These are phyloP conservation scores for Drosophila trichaetosa DNA, from an alignment of 2,888 invertebrate genomes.

Conservation along the genomic window DNA sequence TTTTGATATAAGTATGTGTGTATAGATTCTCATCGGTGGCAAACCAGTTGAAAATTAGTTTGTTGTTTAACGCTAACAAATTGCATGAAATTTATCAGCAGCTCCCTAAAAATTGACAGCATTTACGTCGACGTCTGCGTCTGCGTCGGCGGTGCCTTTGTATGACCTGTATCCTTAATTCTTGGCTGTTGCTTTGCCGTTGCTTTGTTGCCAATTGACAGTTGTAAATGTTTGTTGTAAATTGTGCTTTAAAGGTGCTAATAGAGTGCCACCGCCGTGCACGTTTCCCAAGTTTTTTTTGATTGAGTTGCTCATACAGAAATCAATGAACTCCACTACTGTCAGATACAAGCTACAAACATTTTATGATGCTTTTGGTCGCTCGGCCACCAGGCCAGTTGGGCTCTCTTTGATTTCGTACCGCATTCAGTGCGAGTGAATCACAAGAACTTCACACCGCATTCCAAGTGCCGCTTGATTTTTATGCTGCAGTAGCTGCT, in stretches of 20 bases:
- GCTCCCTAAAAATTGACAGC: conserved; percentile 48
- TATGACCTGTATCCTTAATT: conserved; percentile 75
- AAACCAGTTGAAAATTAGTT: conserved; percentile 67
- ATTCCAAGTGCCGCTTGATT: conserved; percentile 26
- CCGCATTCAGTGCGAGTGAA: conserved; percentile 66
- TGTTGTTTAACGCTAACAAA: conserved; percentile 75
- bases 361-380: conserved; percentile 73
- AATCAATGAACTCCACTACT: conserved; percentile 75
- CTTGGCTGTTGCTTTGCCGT: conserved; percentile 40
- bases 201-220: conserved; percentile 82
- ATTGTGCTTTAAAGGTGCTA: conserved; percentile 82
- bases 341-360: conserved; percentile 42
- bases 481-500: conserved; percentile 60
- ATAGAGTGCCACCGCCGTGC: conserved; percentile 81
- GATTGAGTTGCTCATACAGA: conserved; percentile 61
- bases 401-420: conserved; percentile 71
- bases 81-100: conserved; percentile 75
- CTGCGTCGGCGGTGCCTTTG: conserved; percentile 66
- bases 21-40: conserved; percentile 63
- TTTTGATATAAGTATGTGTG: conserved; percentile 27
- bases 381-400: conserved; percentile 28
- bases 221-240: conserved; percentile 82
- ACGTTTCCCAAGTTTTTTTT: conserved; percentile 72
- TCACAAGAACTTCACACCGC: conserved; percentile 75
- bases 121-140: background rate